phyloP scores from a whole-genome alignment of 2,113 vertebrate species.

The Regulus satrapa region DNA sequence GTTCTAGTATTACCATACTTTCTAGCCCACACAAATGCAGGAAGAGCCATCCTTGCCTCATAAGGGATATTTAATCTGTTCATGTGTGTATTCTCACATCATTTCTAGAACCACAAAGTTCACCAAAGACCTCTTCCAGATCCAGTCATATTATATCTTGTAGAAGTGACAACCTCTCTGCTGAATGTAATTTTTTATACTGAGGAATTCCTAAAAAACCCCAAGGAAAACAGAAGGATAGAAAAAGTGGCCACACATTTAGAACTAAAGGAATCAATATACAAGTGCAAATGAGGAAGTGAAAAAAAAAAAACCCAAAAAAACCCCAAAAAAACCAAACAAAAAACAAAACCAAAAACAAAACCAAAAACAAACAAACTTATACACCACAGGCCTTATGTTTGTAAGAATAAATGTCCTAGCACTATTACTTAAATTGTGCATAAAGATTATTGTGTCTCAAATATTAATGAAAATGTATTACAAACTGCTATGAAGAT shows the following conservation, averaged over 20 bases:
- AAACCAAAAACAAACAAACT: too few species aligned
- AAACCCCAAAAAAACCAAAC: too few species aligned
- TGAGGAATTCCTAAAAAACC: neutral
- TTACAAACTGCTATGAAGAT: neutral
- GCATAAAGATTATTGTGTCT: neutral
- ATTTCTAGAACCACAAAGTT: neutral
- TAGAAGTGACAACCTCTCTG: neutral
- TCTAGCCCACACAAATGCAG: neutral
- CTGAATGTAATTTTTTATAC: neutral
- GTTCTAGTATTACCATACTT: neutral
- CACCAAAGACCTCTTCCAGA: neutral
- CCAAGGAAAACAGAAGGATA: neutral
- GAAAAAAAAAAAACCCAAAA: neutral
- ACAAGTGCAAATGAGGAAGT: neutral
- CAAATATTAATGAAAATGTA: neutral
- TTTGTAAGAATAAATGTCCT: neutral
- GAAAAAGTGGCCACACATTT: neutral
- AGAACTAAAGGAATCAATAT: neutral
- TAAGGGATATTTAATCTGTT: neutral
- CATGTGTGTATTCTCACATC: neutral
- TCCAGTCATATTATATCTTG: neutral
- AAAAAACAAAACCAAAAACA: too few species aligned
- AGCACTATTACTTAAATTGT: neutral
- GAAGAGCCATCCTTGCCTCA: neutral
- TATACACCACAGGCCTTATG: fast-evolving